Evolutionary conservation across 2,797 vertebrate genomes (phyloP), one percentile per base, ranked within the genome.

Genomic region (Amphiprion clarkii): DNA sequence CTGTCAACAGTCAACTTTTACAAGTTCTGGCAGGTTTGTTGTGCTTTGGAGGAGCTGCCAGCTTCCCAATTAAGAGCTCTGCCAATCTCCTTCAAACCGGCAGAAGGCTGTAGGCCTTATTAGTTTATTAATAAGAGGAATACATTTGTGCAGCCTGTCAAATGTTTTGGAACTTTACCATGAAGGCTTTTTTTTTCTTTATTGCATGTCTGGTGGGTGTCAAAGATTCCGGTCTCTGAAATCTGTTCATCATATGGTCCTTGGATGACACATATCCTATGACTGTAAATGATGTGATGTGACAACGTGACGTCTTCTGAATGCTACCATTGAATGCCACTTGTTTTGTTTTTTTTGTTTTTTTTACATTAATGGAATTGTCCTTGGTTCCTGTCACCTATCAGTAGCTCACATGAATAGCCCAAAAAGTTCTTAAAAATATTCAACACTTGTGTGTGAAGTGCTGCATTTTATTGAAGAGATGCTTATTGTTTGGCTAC

Each of bases 1-100:
- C 82, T 84, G 81, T 90, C 84, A 87, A 89, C 85, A 87, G 81
- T 82, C 75, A 79, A 82, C 78, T 87, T 90, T 87, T 79, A 87
- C 83, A 77, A 88, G 84, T 77, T 76, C 66, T 76, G 76, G 79
- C 84, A 78, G 66, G 62, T 92, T 88, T 89, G 86, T 82, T 85
- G 80, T 75, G 76, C 76, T 85, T 85, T 68, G 61, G 58, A 85
- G 87, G 71, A 88, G 87, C 84, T 85, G 86, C 83, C 87, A 83
- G 81, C 67, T 80, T 90, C 82, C 80, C 82, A 88, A 89, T 94
- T 89, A 93, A 89, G 85, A 84, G 62, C 73, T 54, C 29, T 70
- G 76, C 78, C 82, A 58, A 64, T 84, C 78, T 85, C 64, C 68
- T 82, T 85, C 72, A 86, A 75, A 79, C 70, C 70, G 76, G 42